Percentiles rank a stretch among this genome's conserved stretches.
These are phyloP conservation scores for Haliclona indistincta DNA, from an alignment of 37 sponge, comb jelly and placozoan species.

Conservation along the genomic window DNA sequence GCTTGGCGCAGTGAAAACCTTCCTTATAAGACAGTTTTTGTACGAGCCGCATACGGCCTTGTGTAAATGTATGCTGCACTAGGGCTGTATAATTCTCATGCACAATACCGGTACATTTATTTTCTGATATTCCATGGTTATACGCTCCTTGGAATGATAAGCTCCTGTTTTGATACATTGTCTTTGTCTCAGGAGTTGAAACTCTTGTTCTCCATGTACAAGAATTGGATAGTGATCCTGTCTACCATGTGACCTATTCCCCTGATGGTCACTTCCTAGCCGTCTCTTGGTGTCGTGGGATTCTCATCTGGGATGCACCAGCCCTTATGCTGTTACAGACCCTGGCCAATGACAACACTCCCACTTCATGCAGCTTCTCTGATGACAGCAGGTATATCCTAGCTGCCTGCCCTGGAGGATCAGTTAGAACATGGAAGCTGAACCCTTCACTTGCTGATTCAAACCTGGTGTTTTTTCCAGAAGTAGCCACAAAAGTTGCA, in stretches of 20 bases:
- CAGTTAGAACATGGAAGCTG: background rate
- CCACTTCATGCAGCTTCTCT: conserved; percentile 2
- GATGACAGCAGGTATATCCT: background rate
- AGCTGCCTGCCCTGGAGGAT: conserved; percentile 19
- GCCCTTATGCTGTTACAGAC: background rate
- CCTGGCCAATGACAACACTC: background rate
- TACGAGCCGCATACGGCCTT: too few species aligned
- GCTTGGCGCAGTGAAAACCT: too few species aligned
- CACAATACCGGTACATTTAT: too few species aligned
- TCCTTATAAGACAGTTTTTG: too few species aligned
- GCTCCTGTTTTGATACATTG: background rate
- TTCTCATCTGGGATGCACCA: conserved; percentile 34
- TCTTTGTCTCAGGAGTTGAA: background rate
- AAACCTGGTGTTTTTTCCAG: background rate
- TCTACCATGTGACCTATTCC: background rate
- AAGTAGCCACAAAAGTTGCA: background rate
- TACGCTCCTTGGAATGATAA: too few species aligned
- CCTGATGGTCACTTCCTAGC: conserved; percentile 27
- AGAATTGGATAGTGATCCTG: background rate
- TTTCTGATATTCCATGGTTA: too few species aligned
- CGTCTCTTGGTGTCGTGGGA: background rate
- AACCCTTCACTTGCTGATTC: background rate
- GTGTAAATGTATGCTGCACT: background rate
- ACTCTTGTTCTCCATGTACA: background rate
- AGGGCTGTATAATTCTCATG: background rate